phyloP scores from a whole-genome alignment of 1,140 invertebrate species.

The Cotesia glomerata region DNA sequence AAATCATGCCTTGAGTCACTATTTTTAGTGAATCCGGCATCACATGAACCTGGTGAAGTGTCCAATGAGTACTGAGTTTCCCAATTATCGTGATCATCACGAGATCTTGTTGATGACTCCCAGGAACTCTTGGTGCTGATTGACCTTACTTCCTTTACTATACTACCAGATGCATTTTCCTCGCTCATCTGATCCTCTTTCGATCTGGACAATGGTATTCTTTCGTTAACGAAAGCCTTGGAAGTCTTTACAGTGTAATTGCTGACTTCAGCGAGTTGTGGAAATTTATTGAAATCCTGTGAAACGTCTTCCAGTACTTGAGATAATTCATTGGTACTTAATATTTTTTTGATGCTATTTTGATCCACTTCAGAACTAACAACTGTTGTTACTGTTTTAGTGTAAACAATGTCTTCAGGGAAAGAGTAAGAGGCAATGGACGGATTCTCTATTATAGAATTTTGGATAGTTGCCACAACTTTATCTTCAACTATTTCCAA shows the following conservation, averaged over 20 bases:
- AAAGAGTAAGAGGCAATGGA: not conserved
- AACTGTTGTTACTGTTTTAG: slow-evolving; percentile 28
- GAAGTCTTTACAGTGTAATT: slow-evolving; percentile 16
- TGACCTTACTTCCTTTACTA: slow-evolving; percentile 27
- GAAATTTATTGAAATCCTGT: slow-evolving; percentile 15
- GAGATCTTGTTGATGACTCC: slow-evolving; percentile 36
- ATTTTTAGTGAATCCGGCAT: slow-evolving; percentile 49
- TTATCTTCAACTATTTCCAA: not conserved
- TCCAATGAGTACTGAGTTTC: slow-evolving; percentile 55
- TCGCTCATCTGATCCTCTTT: slow-evolving; percentile 26
- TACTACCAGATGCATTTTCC: slow-evolving; percentile 22
- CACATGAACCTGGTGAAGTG: slow-evolving; percentile 55
- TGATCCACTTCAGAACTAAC: slow-evolving; percentile 29
- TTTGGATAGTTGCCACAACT: not conserved
- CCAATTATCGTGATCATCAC: slow-evolving; percentile 51
- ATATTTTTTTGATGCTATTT: slow-evolving; percentile 33
- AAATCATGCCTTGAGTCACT: slow-evolving; percentile 49
- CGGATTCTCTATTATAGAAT: not conserved
- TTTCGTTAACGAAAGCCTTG: slow-evolving; percentile 20
- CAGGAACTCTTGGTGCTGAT: slow-evolving; percentile 33
- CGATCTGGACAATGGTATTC: slow-evolving; percentile 19
- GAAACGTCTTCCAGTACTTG: not conserved
- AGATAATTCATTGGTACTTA: slow-evolving; percentile 32
- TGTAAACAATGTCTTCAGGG: not conserved
- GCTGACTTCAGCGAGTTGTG: slow-evolving; percentile 19